phyloP scores from a whole-genome alignment of 2,113 vertebrate species.

The Phrynosoma platyrhinos region DNA sequence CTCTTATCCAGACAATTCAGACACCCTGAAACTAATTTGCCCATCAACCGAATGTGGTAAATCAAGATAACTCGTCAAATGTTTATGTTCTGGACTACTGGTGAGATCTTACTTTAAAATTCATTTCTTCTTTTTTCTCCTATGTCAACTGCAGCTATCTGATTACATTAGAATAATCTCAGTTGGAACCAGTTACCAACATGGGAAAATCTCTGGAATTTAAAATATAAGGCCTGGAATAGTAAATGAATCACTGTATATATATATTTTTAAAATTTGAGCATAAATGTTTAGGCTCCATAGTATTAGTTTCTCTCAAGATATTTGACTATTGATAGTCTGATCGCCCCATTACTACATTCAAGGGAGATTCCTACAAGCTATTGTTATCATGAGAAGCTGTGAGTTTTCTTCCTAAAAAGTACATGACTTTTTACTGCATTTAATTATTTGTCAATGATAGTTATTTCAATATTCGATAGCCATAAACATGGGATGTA shows the following conservation, averaged over 20 bases:
- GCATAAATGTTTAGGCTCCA: background rate
- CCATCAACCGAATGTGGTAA: constrained; percentile 54
- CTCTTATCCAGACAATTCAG: constrained; percentile 31
- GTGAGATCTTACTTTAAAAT: constrained; percentile 1
- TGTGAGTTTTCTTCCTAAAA: background rate
- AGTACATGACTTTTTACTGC: background rate
- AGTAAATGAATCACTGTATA: background rate
- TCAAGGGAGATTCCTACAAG: background rate
- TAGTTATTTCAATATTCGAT: background rate
- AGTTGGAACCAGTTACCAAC: constrained; percentile 15
- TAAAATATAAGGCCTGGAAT: constrained; percentile 7
- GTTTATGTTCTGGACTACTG: constrained; percentile 10
- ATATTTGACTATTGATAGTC: background rate
- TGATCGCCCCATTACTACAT: background rate
- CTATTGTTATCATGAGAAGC: background rate
- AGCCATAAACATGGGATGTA: background rate
- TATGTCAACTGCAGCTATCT: constrained; percentile 32
- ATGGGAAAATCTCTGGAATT: constrained; percentile 18
- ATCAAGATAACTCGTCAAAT: constrained; percentile 27
- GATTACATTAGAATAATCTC: constrained; percentile 46
- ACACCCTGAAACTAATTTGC: constrained; percentile 47
- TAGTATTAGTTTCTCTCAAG: background rate
- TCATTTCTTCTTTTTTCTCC: constrained; percentile 7
- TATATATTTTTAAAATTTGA: constrained; percentile 18
- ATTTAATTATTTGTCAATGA: background rate